Evolutionary conservation across 92 coral and sea anemone species (phyloP).

Genomic region (Epizoanthus scotinus): DNA sequence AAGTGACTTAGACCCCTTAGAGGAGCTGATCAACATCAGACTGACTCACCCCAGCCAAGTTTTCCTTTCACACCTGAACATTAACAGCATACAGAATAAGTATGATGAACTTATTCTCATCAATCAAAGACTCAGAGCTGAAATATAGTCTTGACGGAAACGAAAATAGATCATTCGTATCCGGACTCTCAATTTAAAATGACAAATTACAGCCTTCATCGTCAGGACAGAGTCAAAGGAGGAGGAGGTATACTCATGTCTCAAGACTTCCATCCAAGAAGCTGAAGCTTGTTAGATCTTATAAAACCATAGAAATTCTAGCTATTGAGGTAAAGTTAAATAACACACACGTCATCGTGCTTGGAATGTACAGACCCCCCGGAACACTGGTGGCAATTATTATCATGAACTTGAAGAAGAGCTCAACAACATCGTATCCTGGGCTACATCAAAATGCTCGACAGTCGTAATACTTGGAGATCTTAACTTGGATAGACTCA

Average conservation of each 20-base stretch:
- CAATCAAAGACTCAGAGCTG: slow-evolving; percentile 29
- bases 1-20: neutral
- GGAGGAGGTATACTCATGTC: slow-evolving; percentile 49
- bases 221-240: slow-evolving; percentile 53
- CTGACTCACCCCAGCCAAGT: slow-evolving; percentile 21
- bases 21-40: slow-evolving; percentile 22
- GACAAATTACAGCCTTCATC: slow-evolving; percentile 30
- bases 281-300: slow-evolving; percentile 1
- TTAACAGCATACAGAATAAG: slow-evolving; percentile 6
- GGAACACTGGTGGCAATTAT: too few relatives aligned
- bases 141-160: slow-evolving; percentile 40
- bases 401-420: too few relatives aligned
- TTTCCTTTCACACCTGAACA: slow-evolving; percentile 4
- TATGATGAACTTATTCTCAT: slow-evolving; percentile 4
- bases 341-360: neutral
- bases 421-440: too few relatives aligned
- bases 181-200: slow-evolving; percentile 42
- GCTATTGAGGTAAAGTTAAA: slow-evolving; percentile 37
- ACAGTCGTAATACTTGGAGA: too few relatives aligned
- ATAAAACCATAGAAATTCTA: slow-evolving; percentile 38
- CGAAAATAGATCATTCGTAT: slow-evolving; percentile 40
- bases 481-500: too few relatives aligned
- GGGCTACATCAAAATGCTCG: too few relatives aligned
- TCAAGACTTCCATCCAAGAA: neutral
- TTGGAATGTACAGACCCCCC: slow-evolving; percentile 41